A percentile compares a stretch with the other conserved stretches of the same genome.
Conservation (phyloP, 2,797 vertebrate genomes). For the Chloroceryle inda region DNA sequence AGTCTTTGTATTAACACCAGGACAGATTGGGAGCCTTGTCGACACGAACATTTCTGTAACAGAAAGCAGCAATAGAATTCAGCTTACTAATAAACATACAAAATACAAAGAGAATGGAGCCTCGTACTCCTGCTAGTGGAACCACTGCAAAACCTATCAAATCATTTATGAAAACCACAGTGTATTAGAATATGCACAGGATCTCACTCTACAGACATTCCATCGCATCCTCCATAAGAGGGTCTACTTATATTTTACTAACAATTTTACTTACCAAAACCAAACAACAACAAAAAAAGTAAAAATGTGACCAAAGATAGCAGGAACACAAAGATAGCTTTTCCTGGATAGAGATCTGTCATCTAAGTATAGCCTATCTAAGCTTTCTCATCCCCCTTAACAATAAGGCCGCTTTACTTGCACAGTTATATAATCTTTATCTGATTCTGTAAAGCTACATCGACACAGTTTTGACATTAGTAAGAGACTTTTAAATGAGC, state of each 20-base stretch:
- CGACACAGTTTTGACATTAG: not conserved
- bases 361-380: conserved; percentile 25
- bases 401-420: conserved; percentile 11
- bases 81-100: not conserved
- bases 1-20: conserved; percentile 14
- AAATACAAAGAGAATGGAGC: not conserved
- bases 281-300: not conserved
- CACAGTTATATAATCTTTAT: conserved; percentile 28
- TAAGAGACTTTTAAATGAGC: not conserved
- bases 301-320: not conserved
- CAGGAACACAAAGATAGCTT: not conserved
- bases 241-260: not conserved
- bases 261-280: not conserved
- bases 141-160: not conserved
- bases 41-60: not conserved
- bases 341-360: conserved; percentile 7
- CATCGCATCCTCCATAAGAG: not conserved
- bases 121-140: not conserved
- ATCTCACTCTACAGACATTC: not conserved
- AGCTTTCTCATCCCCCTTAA: conserved; percentile 31
- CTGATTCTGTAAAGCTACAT: not conserved
- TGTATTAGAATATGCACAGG: accelerated
- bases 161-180: not conserved
- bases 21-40: conserved; percentile 3
- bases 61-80: not conserved